Percentiles rank a stretch among this genome's conserved stretches.
Conservation (phyloP, 2,797 vertebrate genomes). For the Notolepis coatsorum region DNA sequence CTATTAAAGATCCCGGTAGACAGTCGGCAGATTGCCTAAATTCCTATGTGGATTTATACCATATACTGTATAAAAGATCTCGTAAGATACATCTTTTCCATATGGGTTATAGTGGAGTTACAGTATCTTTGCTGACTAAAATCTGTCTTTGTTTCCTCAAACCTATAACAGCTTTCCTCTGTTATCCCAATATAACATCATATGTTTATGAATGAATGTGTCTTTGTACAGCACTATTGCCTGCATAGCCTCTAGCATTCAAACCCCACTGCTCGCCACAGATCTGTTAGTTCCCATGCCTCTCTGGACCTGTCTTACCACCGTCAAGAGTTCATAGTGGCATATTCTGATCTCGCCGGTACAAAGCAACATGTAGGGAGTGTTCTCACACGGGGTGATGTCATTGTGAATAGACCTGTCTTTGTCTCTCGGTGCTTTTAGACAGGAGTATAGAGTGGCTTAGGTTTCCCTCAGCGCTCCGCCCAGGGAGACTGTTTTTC, state of each 20-base stretch:
- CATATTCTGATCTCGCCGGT: constrained; percentile 39
- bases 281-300: constrained; percentile 15
- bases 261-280: constrained; percentile 7
- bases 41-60: too few species aligned
- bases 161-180: constrained; percentile 36
- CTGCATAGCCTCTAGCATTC: constrained; percentile 21
- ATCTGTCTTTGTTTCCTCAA: background rate
- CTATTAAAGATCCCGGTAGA: too few species aligned
- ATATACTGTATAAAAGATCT: too few species aligned
- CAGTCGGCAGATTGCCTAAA: too few species aligned
- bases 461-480: constrained; percentile 39
- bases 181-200: background rate
- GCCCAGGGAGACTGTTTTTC: constrained; percentile 22
- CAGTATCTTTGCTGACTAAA: background rate
- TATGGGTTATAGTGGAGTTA: too few species aligned
- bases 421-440: constrained; percentile 45
- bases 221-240: constrained; percentile 32
- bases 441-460: constrained; percentile 28
- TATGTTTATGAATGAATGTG: constrained; percentile 28
- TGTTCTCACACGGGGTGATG: constrained; percentile 41
- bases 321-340: constrained; percentile 29
- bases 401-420: constrained; percentile 50
- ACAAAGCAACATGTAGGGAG: constrained; percentile 35
- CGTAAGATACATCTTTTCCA: too few species aligned
- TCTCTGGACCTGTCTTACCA: constrained; percentile 32